These are phyloP conservation scores for Nomada fucata DNA, from an alignment of 2,888 invertebrate species.

Conservation along the genomic window DNA sequence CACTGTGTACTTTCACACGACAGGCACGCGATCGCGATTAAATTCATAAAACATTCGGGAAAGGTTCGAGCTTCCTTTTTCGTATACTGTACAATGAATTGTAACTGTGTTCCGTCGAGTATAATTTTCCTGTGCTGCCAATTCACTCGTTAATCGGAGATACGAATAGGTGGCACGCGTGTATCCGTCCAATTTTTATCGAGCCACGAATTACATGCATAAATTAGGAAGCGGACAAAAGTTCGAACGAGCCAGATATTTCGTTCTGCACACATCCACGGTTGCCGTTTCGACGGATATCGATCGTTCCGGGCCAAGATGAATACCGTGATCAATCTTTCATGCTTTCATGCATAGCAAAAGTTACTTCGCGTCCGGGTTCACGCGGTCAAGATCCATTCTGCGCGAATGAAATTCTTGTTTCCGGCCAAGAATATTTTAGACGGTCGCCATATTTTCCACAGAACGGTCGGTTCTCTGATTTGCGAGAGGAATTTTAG, in stretches of 20 bases:
- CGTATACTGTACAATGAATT: neutral
- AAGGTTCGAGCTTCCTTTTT: neutral
- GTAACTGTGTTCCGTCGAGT: neutral
- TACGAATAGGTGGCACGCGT: neutral
- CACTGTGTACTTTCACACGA: slow-evolving; percentile 13
- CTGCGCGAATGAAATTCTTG: neutral
- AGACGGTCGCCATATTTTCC: too few species aligned
- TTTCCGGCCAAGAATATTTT: neutral
- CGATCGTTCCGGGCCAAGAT: slow-evolving; percentile 2
- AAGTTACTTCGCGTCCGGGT: neutral
- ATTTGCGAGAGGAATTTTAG: too few species aligned
- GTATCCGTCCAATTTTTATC: neutral
- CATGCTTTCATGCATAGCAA: neutral
- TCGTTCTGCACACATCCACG: neutral
- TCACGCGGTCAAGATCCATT: slow-evolving; percentile 14
- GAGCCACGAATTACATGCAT: neutral
- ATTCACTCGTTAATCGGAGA: neutral
- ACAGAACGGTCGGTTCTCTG: too few species aligned
- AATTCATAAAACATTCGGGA: neutral
- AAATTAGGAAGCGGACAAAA: too few species aligned
- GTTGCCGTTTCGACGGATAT: slow-evolving; percentile 2
- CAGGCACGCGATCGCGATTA: neutral
- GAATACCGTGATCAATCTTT: slow-evolving; percentile 37
- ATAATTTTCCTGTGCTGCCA: neutral
- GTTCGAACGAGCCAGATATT: neutral